Base-by-base conservation (phyloP, 2,113 vertebrate species). In the Hippocampus comes region DNA sequence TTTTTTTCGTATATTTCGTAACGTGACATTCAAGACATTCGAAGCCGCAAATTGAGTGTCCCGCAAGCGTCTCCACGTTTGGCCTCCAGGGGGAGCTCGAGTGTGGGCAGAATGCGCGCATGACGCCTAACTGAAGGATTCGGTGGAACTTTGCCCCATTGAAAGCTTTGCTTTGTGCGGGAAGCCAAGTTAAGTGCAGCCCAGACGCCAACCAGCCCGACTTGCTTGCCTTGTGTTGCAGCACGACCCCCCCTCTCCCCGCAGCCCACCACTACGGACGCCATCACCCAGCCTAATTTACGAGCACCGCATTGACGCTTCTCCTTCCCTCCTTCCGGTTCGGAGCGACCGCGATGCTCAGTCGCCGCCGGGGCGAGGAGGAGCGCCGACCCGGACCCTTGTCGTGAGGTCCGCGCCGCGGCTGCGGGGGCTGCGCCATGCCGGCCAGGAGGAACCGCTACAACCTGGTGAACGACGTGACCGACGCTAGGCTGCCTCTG, bases 401-500 rank as follows among this genome's bases (percentile, higher is more conserved):
- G 7, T 30, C 2, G 59, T 30, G 27, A 61, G 59, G 14, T 34
- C 5, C 5, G 12, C 59, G 59, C 59, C 59, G 57, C 23, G n/a
- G 55, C 15, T 25, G 30, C n/a, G 61, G 67, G 53, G 63, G 63
- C 53, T 25, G 53, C 46, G 87, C 48, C 82, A 95, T 95, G 94
- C 94, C 94, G 20, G 90, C 85, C 68, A 91, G 93, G 88, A 92
- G 93, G 89, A 96, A 93, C 94, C 92, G 94, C 85, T 96, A 96
- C 94, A 96, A 95, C 89, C 94, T 95, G 90, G 95, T 97, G 92
- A 95, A 96, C 82, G 95, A 97, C 79, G 91, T 93, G 79, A 93
- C 91, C 80, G 95, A 97, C 82, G 93, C 94, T 11, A 91, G 95
- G 88, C 87, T 95, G 68, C 95, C 95, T 63, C 93, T 97, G 70